These are phyloP conservation scores for Criorhina ranunculi DNA, from an alignment of 2,888 invertebrate species.

Conservation along the genomic window DNA sequence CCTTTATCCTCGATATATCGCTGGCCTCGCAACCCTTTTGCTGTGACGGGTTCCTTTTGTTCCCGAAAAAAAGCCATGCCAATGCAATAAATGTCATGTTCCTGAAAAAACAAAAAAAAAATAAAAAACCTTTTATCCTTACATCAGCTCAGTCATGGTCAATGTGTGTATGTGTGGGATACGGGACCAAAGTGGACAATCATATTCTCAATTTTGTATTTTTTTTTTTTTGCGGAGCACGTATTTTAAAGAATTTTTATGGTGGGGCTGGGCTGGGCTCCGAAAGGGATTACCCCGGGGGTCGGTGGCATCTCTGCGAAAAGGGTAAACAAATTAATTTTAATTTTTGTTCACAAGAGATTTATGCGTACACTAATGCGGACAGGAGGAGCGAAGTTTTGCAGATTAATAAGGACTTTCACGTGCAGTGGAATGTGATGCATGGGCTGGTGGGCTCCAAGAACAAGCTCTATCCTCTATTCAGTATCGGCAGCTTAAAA, in stretches of 20 bases:
- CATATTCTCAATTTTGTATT: constrained; percentile 44
- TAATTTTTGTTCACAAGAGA: constrained; percentile 22
- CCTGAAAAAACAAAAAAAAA: too few species aligned
- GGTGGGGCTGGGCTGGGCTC: not conserved
- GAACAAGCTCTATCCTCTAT: too few species aligned
- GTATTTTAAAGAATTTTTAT: constrained; percentile 61
- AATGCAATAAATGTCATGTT: constrained; percentile 74
- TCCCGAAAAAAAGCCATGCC: constrained; percentile 58
- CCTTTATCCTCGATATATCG: constrained; percentile 50
- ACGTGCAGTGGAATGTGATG: too few species aligned
- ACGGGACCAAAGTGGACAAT: constrained; percentile 42
- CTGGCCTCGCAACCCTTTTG: constrained; percentile 26
- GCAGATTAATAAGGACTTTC: not conserved
- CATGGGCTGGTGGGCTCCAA: too few species aligned
- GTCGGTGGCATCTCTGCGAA: constrained; percentile 19
- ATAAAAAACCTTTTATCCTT: constrained; percentile 71
- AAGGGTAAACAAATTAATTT: constrained; percentile 66
- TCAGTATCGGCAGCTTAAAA: too few species aligned
- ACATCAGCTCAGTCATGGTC: constrained; percentile 50
- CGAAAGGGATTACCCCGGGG: constrained; percentile 16
- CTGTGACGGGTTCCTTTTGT: constrained; percentile 38
- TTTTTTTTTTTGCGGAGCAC: constrained; percentile 36
- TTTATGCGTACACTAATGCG: constrained; percentile 22
- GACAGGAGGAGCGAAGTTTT: constrained; percentile 15
- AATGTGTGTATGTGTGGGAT: constrained; percentile 19